Conservation (phyloP, 2,113 vertebrate genomes). For the Bos taurus region DNA sequence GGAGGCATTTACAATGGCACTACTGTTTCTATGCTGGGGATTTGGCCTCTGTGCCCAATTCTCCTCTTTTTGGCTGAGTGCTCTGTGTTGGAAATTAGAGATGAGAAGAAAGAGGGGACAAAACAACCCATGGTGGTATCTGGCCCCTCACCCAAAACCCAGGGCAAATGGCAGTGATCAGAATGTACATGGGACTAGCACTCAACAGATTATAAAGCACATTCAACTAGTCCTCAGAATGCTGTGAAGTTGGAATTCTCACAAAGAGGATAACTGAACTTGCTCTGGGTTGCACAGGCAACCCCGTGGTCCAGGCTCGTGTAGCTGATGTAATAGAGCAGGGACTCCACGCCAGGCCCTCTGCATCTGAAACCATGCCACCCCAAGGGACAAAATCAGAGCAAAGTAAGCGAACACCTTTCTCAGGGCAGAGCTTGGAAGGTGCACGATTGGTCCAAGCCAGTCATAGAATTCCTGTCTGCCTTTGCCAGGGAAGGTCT, state of each 20-base stretch:
- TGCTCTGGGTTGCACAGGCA: background rate
- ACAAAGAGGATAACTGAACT: background rate
- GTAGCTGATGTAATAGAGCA: background rate
- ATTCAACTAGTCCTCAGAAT: background rate
- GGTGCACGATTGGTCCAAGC: background rate
- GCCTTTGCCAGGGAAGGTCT: background rate
- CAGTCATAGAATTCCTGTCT: background rate
- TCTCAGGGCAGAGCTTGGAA: background rate
- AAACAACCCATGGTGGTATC: background rate
- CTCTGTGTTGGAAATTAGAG: background rate
- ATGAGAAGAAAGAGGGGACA: background rate
- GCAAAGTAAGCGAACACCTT: background rate
- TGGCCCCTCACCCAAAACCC: background rate
- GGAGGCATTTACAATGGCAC: background rate
- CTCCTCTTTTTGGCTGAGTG: background rate
- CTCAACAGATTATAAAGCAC: background rate
- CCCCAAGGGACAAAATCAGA: background rate
- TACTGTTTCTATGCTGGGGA: slow-evolving; percentile 25
- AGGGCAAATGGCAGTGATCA: background rate
- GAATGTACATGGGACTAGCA: background rate
- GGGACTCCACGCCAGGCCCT: background rate
- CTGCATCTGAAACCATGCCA: background rate
- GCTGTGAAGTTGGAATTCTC: background rate
- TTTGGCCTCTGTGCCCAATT: background rate
- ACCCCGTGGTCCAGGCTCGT: background rate